A percentile compares a stretch with the other conserved stretches of the same genome.
These are phyloP conservation scores for Encarsia formosa DNA, from an alignment of 2,888 invertebrate species.

Conservation along the genomic window DNA sequence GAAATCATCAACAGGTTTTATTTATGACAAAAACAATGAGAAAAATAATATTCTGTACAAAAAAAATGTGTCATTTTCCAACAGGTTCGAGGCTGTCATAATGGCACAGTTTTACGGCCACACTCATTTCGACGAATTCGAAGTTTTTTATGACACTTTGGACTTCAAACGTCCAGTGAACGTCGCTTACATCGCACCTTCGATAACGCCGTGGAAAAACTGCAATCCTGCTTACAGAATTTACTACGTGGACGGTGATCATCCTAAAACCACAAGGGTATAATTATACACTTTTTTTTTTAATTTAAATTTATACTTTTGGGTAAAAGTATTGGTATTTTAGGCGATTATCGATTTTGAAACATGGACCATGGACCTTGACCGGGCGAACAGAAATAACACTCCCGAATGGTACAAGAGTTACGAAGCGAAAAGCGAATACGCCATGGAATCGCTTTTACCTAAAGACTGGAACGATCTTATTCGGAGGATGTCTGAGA, in stretches of 20 bases:
- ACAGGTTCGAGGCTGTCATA: slow-evolving; percentile 37
- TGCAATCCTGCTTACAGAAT: slow-evolving; percentile 94
- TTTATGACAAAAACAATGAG: not conserved
- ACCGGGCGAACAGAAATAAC: slow-evolving; percentile 17
- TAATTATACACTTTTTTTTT: not conserved
- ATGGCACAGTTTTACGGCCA: slow-evolving; percentile 25
- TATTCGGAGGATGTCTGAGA: slow-evolving; percentile 3
- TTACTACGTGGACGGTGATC: slow-evolving; percentile 92
- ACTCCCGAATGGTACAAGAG: slow-evolving; percentile 22
- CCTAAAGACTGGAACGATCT: slow-evolving; percentile 22
- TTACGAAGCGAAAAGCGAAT: slow-evolving; percentile 14
- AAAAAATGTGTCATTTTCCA: not conserved
- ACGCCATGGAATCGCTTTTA: slow-evolving; percentile 16
- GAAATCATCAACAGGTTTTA: slow-evolving; percentile 71
- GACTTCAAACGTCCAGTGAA: slow-evolving; percentile 79
- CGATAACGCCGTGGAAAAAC: slow-evolving; percentile 88
- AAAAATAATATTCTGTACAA: not conserved
- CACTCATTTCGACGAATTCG: slow-evolving; percentile 70
- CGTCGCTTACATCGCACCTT: slow-evolving; percentile 90
- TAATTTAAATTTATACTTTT: no score
- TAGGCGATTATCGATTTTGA: slow-evolving; percentile 20
- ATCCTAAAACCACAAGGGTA: slow-evolving; percentile 76
- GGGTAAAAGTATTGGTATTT: no score
- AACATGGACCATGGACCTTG: slow-evolving; percentile 25
- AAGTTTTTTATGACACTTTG: slow-evolving; percentile 84